phyloP scores from a whole-genome alignment of 2,888 invertebrate genomes.

The Choristoneura rosaceana region DNA sequence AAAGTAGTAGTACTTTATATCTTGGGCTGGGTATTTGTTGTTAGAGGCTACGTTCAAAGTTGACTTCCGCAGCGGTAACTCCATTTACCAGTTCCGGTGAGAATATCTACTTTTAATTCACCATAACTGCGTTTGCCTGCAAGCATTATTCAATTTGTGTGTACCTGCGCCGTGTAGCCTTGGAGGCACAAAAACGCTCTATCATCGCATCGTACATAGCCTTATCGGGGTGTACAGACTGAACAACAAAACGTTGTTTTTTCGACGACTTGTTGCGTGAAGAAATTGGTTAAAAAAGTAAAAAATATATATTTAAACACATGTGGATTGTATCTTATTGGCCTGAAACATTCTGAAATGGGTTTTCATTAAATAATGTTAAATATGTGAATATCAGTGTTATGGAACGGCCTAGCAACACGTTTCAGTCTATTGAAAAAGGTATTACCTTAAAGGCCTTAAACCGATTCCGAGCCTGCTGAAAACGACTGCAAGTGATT shows the following conservation, averaged over 20 bases:
- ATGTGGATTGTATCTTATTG: too few species aligned
- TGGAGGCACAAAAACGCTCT: conserved; percentile 59
- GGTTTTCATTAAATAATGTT: too few species aligned
- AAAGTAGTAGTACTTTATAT: conserved; percentile 69
- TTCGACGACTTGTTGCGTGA: not conserved
- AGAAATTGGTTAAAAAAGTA: not conserved
- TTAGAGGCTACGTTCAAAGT: conserved; percentile 71
- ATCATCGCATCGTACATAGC: not conserved
- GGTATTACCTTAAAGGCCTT: too few species aligned
- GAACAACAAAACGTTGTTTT: not conserved
- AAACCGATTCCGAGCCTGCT: too few species aligned
- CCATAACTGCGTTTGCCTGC: conserved; percentile 82
- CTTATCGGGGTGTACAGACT: too few species aligned
- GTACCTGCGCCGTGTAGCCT: conserved; percentile 58
- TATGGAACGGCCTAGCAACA: too few species aligned
- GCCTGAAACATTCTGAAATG: too few species aligned
- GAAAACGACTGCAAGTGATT: too few species aligned
- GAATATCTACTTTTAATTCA: conserved; percentile 83
- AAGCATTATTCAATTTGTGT: conserved; percentile 81
- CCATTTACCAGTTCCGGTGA: conserved; percentile 70
- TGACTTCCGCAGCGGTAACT: conserved; percentile 69
- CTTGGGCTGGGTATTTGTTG: conserved; percentile 62
- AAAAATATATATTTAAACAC: too few species aligned
- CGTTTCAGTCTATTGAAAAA: too few species aligned
- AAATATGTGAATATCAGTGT: too few species aligned